These are phyloP conservation scores for Brachycybe producta DNA, from an alignment of 2,888 invertebrate species.

Conservation along the genomic window DNA sequence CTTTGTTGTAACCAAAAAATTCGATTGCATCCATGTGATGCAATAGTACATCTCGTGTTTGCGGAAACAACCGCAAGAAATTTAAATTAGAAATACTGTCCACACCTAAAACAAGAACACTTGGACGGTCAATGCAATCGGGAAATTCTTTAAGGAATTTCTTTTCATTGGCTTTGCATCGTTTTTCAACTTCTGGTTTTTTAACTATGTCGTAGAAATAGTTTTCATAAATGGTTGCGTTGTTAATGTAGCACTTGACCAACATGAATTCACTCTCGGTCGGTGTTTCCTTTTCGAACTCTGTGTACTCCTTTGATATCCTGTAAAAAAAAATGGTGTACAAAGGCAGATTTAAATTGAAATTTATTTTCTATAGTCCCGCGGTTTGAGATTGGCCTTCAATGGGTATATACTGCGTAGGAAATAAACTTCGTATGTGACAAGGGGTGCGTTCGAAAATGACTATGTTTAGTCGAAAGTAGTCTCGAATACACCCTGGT, in stretches of 20 bases:
- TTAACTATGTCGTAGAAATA: conserved; percentile 7
- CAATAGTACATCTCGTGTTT: not conserved
- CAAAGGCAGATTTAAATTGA: no score
- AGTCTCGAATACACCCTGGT: no score
- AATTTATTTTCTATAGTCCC: no score
- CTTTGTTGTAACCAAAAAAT: conserved; percentile 50
- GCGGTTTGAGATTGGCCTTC: no score
- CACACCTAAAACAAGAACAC: conserved; percentile 10
- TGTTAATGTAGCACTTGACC: conserved; percentile 4
- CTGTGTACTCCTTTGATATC: conserved; percentile 1
- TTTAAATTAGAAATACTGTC: conserved; percentile 9
- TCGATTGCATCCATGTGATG: not conserved
- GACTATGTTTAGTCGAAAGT: no score
- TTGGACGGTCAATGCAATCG: not conserved
- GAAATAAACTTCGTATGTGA: no score
- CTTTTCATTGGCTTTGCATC: not conserved
- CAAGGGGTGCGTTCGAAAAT: no score
- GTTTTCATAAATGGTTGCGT: not conserved
- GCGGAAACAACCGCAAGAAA: conserved; percentile 8
- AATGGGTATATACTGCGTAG: no score
- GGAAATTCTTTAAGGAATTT: conserved; percentile 1
- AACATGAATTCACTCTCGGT: conserved; percentile 5
- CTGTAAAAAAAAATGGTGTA: not conserved
- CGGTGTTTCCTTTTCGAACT: not conserved
- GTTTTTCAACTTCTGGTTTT: conserved; percentile 3